Evolutionary conservation across 1,140 invertebrate genomes (phyloP), one percentile per base, ranked within the genome.

Genomic region (Eurosta solidaginis): DNA sequence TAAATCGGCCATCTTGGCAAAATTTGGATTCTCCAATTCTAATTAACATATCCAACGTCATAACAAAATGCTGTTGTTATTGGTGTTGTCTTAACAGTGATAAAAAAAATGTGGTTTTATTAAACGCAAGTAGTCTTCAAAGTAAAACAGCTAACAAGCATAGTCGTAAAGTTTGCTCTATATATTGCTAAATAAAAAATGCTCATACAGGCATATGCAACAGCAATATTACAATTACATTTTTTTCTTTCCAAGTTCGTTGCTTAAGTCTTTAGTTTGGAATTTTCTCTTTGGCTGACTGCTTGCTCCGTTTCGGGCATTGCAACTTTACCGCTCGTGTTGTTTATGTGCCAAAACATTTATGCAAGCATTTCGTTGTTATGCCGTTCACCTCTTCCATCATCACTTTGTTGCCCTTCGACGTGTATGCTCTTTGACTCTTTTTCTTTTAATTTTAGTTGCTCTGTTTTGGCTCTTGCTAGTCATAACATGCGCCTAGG

Each of bases 141-240:
- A n/a, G n/a, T n/a, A n/a, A n/a, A n/a, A n/a, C n/a, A n/a, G n/a
- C n/a, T n/a, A n/a, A n/a, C n/a, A n/a, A n/a, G n/a, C n/a, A n/a
- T n/a, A n/a, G n/a, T n/a, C n/a, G n/a, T n/a, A n/a, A n/a, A n/a
- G n/a, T n/a, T n/a, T n/a, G n/a, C n/a, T n/a, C n/a, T n/a, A n/a
- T n/a, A n/a, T n/a, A n/a, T n/a, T n/a, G n/a, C n/a, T n/a, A n/a
- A n/a, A n/a, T n/a, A n/a, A n/a, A n/a, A n/a, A n/a, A n/a, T n/a
- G n/a, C n/a, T n/a, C n/a, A n/a, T n/a, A n/a, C n/a, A n/a, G n/a
- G n/a, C n/a, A n/a, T n/a, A n/a, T n/a, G n/a, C n/a, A n/a, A 3
- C 25, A 27, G 54, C 54, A 40, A n/a, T 33, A 68, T n/a, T 68
- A 33, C 59, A 68, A 68, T 68, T 68, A 68, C 36, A 68, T 68